Evolutionary conservation across 2,888 invertebrate species (phyloP), one percentile per base, ranked within the genome.

Genomic region (Drosophila maculinotata): DNA sequence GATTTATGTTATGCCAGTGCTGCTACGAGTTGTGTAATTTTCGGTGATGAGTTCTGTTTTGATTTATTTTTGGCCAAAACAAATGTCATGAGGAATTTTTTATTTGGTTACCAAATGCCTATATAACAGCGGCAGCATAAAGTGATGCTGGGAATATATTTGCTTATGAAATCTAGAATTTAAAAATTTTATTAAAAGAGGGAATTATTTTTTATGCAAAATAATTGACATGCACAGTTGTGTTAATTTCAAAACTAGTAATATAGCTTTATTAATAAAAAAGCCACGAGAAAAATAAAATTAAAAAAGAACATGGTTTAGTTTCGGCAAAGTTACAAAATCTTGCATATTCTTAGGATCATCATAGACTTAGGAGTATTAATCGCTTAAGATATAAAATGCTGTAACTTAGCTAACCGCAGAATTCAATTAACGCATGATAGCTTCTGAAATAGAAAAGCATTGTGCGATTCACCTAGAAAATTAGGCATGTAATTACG

Each of bases 401-500:
- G n/a, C 7, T 14, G 10, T 8, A n/a, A 41, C 20, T 31, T 33
- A 0, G 8, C 38, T 33, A 17, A 31, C 51, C 41, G 23, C 35
- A 35, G 39, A 57, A 53, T 58, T 70, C 35, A 71, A 33, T 60
- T 79, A 47, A 39, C 23, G 17, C 15, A 23, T 51, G 41, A 23
- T 26, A 35, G 49, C 35, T 51, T 28, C 28, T 41, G 8, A 45
- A 41, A 45, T 31, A 33, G 23, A 36, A 28, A 44, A 20, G 5
- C 52, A 66, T 53, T 66, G 69, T 44, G 57, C 23, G 53, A 63
- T 64, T 72, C 59, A 76, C 76, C 74, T 74, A 58, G 60, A 53
- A 83, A 83, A 83, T 86, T 83, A 69, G 74, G 47, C 58, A 45
- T 71, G 62, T 85, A 84, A 87, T 87, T 87, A 78, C 38, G 62